Conservation (phyloP, 1,140 invertebrate genomes). For the Hylyphantes graminicola region DNA sequence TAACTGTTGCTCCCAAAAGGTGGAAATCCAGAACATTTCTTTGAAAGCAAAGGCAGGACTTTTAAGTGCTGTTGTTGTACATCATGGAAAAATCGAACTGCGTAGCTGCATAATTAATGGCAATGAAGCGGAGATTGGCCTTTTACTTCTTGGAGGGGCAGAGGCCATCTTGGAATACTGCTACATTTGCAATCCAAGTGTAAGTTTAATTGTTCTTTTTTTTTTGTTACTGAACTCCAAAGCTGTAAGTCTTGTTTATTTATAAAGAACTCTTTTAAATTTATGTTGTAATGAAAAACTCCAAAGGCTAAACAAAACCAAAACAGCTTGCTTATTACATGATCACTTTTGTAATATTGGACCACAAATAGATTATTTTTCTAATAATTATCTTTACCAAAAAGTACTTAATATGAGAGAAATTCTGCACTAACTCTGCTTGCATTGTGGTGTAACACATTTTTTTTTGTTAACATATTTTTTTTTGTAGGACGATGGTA, state of each 20-base stretch:
- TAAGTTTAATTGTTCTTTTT: slow-evolving; percentile 13
- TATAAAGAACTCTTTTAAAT: too few species aligned
- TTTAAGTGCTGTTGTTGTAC: slow-evolving; percentile 56
- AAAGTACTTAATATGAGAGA: too few species aligned
- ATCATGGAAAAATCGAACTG: slow-evolving; percentile 49
- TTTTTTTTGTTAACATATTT: background rate
- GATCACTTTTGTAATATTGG: too few species aligned
- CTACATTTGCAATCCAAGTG: slow-evolving; percentile 25
- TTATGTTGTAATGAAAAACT: too few species aligned
- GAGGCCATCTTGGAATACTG: slow-evolving; percentile 17
- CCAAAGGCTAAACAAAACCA: too few species aligned
- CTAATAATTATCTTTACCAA: background rate
- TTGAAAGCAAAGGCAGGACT: slow-evolving; percentile 32
- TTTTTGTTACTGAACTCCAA: background rate
- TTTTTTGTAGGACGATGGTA: slow-evolving; percentile 47
- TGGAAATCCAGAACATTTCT: slow-evolving; percentile 56
- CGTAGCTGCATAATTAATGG: slow-evolving; percentile 56
- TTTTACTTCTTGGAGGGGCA: slow-evolving; percentile 33
- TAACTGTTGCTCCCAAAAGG: slow-evolving; percentile 30
- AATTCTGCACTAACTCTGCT: too few species aligned
- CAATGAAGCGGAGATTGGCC: slow-evolving; percentile 30
- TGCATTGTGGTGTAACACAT: too few species aligned
- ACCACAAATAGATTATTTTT: background rate
- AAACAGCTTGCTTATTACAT: too few species aligned
- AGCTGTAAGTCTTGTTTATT: too few species aligned